phyloP scores from a whole-genome alignment of 2,113 vertebrate genomes.

The Hydrolagus affinis region DNA sequence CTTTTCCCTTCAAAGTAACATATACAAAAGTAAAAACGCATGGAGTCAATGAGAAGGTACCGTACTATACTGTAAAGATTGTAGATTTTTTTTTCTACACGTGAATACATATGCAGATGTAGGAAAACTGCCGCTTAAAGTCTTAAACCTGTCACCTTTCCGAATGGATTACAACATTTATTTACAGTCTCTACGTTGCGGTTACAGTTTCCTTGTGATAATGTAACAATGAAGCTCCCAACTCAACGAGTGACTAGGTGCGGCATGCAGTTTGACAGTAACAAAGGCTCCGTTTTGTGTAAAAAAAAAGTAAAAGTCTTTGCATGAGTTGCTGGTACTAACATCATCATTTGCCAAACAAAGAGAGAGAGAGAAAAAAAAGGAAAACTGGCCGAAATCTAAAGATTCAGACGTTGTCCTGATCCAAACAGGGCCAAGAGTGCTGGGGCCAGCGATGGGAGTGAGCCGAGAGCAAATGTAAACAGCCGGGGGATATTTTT shows the following conservation, averaged over 20 bases:
- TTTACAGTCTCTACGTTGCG: background rate
- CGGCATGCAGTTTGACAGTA: background rate
- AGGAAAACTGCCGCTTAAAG: background rate
- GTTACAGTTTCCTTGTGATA: background rate
- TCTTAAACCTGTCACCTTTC: background rate
- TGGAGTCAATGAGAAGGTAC: background rate
- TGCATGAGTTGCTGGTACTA: background rate
- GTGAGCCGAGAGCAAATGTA: background rate
- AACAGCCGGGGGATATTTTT: conserved; percentile 30
- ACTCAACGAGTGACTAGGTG: background rate
- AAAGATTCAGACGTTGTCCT: background rate
- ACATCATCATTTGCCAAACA: background rate
- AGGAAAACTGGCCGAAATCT: background rate
- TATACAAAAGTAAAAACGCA: background rate
- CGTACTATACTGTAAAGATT: background rate
- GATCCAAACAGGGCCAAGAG: background rate
- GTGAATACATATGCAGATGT: background rate
- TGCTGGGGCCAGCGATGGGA: background rate
- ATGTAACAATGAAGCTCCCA: background rate
- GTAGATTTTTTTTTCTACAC: too few relatives aligned
- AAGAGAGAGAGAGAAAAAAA: background rate
- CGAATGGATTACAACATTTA: background rate
- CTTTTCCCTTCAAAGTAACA: background rate
- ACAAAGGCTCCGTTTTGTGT: background rate
- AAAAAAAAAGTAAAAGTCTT: background rate